Base-by-base conservation (phyloP, 2,797 vertebrate species). In the Phyllotis vaccarum region DNA sequence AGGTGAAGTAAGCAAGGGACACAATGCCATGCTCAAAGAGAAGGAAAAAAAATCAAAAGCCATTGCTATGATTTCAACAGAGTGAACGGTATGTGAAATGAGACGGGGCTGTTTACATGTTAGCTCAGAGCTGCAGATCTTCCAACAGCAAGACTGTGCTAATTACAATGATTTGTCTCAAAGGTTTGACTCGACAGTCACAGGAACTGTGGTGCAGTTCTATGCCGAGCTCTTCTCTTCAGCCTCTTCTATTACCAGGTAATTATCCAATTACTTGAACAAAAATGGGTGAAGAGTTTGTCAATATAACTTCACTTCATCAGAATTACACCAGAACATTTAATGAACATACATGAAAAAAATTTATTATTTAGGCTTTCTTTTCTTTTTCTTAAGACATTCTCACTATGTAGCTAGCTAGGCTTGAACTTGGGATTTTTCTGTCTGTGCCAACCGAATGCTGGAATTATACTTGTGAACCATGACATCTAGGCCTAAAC, bases 21-120 rank as follows among this genome's bases (percentile, higher is more conserved):
- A 95, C 79, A 95, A 14, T 96, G 88, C 43, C 82, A 62, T 91
- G 79, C 91, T 96, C 87, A 97, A 96, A 96, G 66, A 81, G 78
- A 34, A 72, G 46, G 79, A 62, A 93, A 97, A 97, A 96, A 94
- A 86, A 88, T 76, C 21, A 89, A 93, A 96, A 93, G 72, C 74
- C 95, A 95, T 19, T 31, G 56, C 27, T 34, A 74, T 37, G 90
- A 95, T 90, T 96, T 86, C 46, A 90, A 72, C 14, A 81, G 70
- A 17, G 60, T 17, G 86, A 90, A 83, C 5, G 40, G 64, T 31
- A 93, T 81, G 87, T 79, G n/a, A 92, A 91, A 85, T 66, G 86
- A 96, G 91, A 94, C 16, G 34, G 62, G 29, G 54, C 29, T 95
- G 56, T 92, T 94, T 80, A 96, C 11, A 79, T 9, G 75, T 24